phyloP scores from a whole-genome alignment of 2,797 vertebrate species.

The Tarsius wallacei region DNA sequence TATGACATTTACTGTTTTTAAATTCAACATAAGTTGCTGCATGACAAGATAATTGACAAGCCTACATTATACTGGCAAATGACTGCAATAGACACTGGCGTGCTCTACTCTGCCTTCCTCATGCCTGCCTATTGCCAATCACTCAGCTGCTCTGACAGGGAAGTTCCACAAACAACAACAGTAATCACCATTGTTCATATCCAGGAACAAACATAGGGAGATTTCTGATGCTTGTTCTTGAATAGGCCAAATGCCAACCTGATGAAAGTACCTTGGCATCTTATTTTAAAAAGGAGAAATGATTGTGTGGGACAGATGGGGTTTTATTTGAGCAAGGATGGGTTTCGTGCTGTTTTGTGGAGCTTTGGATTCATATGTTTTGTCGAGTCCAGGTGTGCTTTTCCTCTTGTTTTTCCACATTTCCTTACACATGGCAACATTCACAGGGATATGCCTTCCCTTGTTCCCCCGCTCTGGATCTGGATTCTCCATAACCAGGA shows the following conservation, averaged over 20 bases:
- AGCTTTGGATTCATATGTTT: not conserved
- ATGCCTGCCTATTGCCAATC: not conserved
- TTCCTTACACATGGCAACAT: rapidly evolving
- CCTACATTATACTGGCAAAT: not conserved
- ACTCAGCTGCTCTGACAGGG: constrained; percentile 6
- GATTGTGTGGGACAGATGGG: constrained; percentile 51
- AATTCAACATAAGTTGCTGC: constrained; percentile 16
- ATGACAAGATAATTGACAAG: constrained; percentile 49
- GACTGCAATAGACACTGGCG: not conserved
- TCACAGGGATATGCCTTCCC: not conserved
- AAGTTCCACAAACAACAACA: not conserved
- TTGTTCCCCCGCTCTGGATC: not conserved
- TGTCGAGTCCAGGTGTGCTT: not conserved
- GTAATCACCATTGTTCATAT: not conserved
- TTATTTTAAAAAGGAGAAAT: constrained; percentile 12
- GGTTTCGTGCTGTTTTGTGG: not conserved
- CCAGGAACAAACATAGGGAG: not conserved
- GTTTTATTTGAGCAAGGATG: constrained; percentile 29
- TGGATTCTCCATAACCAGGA: not conserved
- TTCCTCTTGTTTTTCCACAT: not conserved
- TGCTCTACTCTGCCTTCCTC: not conserved
- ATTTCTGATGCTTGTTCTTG: not conserved
- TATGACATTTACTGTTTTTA: constrained; percentile 74
- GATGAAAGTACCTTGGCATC: constrained; percentile 20
- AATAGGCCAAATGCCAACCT: not conserved